phyloP scores from a whole-genome alignment of 2,797 vertebrate genomes.

The Dallia pectoralis region DNA sequence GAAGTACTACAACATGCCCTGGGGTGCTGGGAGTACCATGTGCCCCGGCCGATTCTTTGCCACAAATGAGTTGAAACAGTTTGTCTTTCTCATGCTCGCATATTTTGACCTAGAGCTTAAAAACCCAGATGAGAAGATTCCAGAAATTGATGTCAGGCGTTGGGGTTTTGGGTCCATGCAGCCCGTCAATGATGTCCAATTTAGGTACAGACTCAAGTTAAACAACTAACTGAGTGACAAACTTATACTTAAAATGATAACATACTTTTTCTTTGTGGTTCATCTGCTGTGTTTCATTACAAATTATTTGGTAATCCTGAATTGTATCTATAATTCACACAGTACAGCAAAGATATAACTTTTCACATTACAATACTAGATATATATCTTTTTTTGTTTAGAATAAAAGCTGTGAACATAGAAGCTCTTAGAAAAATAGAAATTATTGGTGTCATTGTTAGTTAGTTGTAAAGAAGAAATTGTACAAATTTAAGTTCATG shows the following conservation, averaged over 20 bases:
- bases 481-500: neutral
- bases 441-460: neutral
- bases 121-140: conserved; percentile 70
- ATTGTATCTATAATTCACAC: neutral
- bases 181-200: conserved; percentile 73
- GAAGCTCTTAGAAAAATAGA: neutral
- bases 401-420: neutral
- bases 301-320: neutral
- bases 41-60: conserved; percentile 91
- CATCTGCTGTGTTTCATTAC: neutral
- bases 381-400: neutral
- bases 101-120: conserved; percentile 87
- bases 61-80: conserved; percentile 85
- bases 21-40: conserved; percentile 84
- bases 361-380: neutral
- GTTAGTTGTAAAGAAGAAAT: neutral
- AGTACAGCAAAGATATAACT: neutral
- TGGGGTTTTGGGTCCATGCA: conserved; percentile 88
- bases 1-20: conserved; percentile 88
- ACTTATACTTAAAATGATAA: neutral
- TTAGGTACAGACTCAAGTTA: conserved; percentile 76
- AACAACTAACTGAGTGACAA: conserved; percentile 25
- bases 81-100: conserved; percentile 83
- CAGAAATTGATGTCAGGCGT: conserved; percentile 71
- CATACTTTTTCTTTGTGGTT: neutral